Base-by-base conservation (phyloP, 35 echinoderm and acorn worm species). In the Anneissia japonica region DNA sequence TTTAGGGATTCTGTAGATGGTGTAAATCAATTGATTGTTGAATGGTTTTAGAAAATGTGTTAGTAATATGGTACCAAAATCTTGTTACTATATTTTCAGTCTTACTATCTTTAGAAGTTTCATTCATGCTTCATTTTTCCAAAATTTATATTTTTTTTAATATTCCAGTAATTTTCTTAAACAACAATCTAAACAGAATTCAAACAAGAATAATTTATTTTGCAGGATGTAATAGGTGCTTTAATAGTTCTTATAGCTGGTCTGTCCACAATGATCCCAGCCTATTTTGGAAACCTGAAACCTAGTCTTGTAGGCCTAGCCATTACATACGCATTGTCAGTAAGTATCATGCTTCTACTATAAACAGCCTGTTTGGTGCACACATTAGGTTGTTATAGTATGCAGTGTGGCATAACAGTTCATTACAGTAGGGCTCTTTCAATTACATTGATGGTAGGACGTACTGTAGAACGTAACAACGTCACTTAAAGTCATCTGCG, bases 251-350 rank as follows among this genome's bases (percentile, higher is more conserved):
- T 92, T 3, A 32, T 84, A 29, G 85, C 90, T 39, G 85, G 80
- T 37, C 23, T 91, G 4, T 77, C 83, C 0, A 81, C 77, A 28
- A 34, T 91, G 35, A 76, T 46, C 34, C 40, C 90, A 31, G 86
- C 75, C 16, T 31, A 38, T 7, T 31, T 83, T 34, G 90, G 90
- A 23, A 30, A 13, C 13, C 72, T 91, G 10, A 32, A 41, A 34
- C 73, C 90, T 31, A 91, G 90, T 87, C 39, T 81, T 35, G 90
- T 91, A 45, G 90, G 90, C 13, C 56, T 91, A 78, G 84, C 90
- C 9, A 83, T 91, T 1, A 91, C 90, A 7, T 91, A 91, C 40
- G 84, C 90, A 46, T 72, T 91, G 19, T 81, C 73, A 76, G 90
- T 91, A 83, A 91, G 90, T 87, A 35, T 55, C 30, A 64, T 35